A percentile compares a stretch with the other conserved stretches of the same genome.
phyloP scores from a whole-genome alignment of 2,797 vertebrate genomes.

The Hydrocynus forskahlii region DNA sequence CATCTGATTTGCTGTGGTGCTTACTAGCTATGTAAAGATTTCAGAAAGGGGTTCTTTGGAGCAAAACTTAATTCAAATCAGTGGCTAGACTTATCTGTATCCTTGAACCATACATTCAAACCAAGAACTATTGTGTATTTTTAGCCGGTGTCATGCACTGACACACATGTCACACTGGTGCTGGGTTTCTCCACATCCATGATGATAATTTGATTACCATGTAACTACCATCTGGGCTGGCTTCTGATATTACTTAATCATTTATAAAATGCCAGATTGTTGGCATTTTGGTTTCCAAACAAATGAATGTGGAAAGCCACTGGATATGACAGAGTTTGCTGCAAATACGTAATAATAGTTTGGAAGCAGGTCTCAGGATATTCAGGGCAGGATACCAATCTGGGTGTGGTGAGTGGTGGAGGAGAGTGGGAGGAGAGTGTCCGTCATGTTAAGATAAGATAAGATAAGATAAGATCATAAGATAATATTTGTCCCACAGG shows the following conservation, averaged over 20 bases:
- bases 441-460: too few relatives aligned
- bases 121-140: too few relatives aligned
- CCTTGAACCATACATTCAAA: too few relatives aligned
- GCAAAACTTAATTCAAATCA: too few relatives aligned
- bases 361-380: background rate
- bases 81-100: too few relatives aligned
- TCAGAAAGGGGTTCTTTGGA: too few relatives aligned
- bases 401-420: background rate
- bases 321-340: background rate
- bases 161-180: too few relatives aligned
- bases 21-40: too few relatives aligned
- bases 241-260: background rate
- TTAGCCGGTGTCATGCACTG: too few relatives aligned
- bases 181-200: background rate
- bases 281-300: background rate
- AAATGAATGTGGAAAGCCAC: background rate
- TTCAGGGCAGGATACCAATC: background rate
- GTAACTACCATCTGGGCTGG: background rate
- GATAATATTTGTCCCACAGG: too few relatives aligned
- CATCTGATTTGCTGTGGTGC: too few relatives aligned
- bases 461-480: too few relatives aligned
- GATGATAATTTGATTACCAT: background rate
- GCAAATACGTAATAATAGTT: background rate
- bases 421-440: background rate
- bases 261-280: background rate